Evolutionary conservation across 2,113 vertebrate genomes (phyloP).

Genomic region (Dasyprocta punctata): DNA sequence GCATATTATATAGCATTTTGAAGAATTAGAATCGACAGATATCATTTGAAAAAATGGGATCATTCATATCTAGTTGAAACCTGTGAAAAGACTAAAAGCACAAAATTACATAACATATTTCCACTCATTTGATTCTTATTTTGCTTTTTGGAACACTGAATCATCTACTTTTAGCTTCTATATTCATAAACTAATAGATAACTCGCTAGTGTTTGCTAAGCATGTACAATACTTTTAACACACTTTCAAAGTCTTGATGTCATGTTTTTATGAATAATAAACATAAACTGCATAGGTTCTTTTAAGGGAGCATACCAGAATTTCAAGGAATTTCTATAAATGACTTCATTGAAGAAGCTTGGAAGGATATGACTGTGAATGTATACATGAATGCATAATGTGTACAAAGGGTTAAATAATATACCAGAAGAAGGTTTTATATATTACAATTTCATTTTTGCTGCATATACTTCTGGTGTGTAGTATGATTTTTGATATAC

Average conservation of each 20-base stretch:
- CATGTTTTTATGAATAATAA: neutral
- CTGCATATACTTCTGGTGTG: no score
- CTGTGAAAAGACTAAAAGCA: neutral
- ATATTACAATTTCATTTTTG: no score
- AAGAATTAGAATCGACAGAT: neutral
- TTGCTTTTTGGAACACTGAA: neutral
- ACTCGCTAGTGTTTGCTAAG: neutral
- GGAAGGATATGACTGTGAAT: accelerated
- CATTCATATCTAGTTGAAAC: neutral
- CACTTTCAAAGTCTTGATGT: neutral
- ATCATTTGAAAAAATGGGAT: neutral
- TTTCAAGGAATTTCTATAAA: neutral
- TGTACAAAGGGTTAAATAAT: neutral
- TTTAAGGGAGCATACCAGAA: neutral
- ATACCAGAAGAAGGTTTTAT: neutral
- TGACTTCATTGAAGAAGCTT: neutral
- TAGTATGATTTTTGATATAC: no score
- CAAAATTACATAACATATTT: neutral
- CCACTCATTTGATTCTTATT: neutral
- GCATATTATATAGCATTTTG: neutral
- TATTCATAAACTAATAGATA: neutral
- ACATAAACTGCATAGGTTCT: neutral
- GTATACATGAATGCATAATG: no score
- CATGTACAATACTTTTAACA: neutral
- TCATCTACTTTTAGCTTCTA: neutral